These are phyloP conservation scores for Sebastes hubbsi DNA, from an alignment of 2,797 vertebrate species.

Conservation along the genomic window DNA sequence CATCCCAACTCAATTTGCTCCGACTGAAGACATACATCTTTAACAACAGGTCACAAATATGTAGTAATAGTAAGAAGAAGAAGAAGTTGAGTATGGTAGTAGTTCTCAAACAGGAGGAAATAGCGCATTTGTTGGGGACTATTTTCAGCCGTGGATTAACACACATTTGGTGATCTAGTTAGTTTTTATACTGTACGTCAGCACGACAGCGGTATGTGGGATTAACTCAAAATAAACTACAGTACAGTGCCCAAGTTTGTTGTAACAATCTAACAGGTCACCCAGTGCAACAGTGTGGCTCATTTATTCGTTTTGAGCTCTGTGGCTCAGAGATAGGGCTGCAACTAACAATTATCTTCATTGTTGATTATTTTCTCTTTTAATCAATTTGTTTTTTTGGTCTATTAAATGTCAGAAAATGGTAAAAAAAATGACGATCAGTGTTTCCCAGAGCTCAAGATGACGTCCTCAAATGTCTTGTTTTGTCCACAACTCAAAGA, in stretches of 20 bases:
- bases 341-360: background rate
- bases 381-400: accelerated
- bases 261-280: background rate
- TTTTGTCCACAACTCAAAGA: no score
- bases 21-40: background rate
- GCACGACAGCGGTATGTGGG: accelerated
- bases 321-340: background rate
- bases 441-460: no score
- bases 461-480: accelerated
- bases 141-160: background rate
- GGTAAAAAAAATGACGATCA: no score
- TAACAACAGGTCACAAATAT: background rate
- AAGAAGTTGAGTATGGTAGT: no score
- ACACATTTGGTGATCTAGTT: background rate
- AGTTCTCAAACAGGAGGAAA: background rate
- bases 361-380: background rate
- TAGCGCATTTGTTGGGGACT: background rate
- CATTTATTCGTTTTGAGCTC: background rate
- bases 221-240: background rate
- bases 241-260: background rate
- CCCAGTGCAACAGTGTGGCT: background rate
- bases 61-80: background rate
- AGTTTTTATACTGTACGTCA: background rate
- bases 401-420: no score
- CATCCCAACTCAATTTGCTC: background rate